Percentiles rank a stretch among this genome's conserved stretches.
phyloP scores from a whole-genome alignment of 1,140 invertebrate species.

The Tetramorium simillimum region DNA sequence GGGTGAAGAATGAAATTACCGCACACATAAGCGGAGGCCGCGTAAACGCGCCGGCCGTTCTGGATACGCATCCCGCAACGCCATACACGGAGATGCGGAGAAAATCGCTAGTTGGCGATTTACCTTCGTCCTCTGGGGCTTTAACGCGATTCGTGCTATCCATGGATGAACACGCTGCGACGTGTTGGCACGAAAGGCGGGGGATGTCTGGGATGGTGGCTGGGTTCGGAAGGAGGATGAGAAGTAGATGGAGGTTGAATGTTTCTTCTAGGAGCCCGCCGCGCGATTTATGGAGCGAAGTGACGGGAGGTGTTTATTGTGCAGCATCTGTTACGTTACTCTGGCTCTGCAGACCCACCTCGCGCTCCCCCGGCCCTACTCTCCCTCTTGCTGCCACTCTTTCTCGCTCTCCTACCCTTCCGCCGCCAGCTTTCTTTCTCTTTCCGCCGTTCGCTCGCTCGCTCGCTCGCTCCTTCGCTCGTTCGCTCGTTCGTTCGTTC shows the following conservation, averaged over 20 bases:
- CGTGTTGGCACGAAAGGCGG: conserved; percentile 64
- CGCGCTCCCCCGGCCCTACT: conserved; percentile 63
- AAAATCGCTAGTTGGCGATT: conserved; percentile 66
- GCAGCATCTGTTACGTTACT: conserved; percentile 85
- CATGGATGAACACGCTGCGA: conserved; percentile 55
- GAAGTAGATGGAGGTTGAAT: conserved; percentile 80
- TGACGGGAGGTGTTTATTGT: conserved; percentile 86
- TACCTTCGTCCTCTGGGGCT: conserved; percentile 60
- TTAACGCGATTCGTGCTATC: conserved; percentile 62
- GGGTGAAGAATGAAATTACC: not conserved
- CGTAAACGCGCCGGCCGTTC: not conserved
- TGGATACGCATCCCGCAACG: conserved; percentile 25
- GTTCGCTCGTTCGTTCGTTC: conserved; percentile 54
- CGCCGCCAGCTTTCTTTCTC: conserved; percentile 55
- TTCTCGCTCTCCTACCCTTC: conserved; percentile 53
- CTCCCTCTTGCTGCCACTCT: conserved; percentile 38
- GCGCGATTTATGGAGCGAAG: conserved; percentile 85
- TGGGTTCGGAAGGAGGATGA: conserved; percentile 74
- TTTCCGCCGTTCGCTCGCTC: conserved; percentile 45
- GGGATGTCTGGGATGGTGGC: conserved; percentile 65
- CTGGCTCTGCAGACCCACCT: conserved; percentile 72
- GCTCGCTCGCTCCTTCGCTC: conserved; percentile 29
- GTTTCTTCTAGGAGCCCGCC: conserved; percentile 82
- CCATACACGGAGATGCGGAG: conserved; percentile 18
- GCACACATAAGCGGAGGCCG: not conserved